A percentile compares a stretch with the other conserved stretches of the same genome.
Evolutionary conservation across 2,888 invertebrate genomes (phyloP).

Genomic region (Drosophila mercatorum): DNA sequence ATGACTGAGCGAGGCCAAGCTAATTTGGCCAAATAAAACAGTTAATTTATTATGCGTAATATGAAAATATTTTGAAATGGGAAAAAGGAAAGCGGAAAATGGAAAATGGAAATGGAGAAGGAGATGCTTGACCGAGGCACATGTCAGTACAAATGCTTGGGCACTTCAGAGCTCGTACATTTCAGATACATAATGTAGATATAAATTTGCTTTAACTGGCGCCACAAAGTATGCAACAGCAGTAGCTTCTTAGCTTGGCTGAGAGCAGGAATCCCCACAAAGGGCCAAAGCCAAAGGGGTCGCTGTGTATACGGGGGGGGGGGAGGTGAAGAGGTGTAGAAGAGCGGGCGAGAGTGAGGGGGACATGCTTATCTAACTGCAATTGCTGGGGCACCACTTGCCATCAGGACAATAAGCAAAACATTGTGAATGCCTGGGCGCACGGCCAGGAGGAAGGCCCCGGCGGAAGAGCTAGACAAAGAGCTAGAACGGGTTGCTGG

Average conservation of each 20-base stretch:
- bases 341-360: background rate
- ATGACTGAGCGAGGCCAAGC: background rate
- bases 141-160: slow-evolving; percentile 6
- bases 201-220: slow-evolving; percentile 48
- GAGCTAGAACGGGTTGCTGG: slow-evolving; percentile 3
- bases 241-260: slow-evolving; percentile 26
- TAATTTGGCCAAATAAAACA: slow-evolving; percentile 4
- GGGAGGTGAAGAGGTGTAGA: too few relatives aligned
- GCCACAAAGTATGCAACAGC: slow-evolving; percentile 28
- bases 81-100: background rate
- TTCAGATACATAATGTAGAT: slow-evolving; percentile 7
- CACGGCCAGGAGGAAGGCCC: background rate
- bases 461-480: slow-evolving; percentile 3
- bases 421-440: slow-evolving; percentile 24
- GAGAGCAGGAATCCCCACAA: slow-evolving; percentile 16
- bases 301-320: background rate
- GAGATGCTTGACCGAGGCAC: slow-evolving; percentile 17
- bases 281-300: slow-evolving; percentile 10
- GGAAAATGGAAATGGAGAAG: background rate
- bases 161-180: slow-evolving; percentile 16
- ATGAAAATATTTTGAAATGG: slow-evolving; percentile 6
- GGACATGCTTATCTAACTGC: slow-evolving; percentile 41
- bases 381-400: slow-evolving; percentile 33
- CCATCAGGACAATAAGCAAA: slow-evolving; percentile 43
- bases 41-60: slow-evolving; percentile 14